Evolutionary conservation across 2,888 invertebrate genomes (phyloP).

Genomic region (Perithous albicinctus): DNA sequence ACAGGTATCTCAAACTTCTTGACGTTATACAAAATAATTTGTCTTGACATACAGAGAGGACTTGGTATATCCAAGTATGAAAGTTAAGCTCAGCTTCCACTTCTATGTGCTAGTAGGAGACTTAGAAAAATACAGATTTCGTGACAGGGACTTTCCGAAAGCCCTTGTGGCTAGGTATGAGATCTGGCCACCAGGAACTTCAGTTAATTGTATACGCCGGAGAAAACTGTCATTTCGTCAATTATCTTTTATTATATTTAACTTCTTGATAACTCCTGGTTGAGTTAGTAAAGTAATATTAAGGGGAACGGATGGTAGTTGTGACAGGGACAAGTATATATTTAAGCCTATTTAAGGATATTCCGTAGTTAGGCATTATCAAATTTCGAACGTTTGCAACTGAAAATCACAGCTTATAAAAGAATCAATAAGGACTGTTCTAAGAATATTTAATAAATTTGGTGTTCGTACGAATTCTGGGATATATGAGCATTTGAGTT

Average conservation of each 20-base stretch:
- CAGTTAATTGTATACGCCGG: background rate
- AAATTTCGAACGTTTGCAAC: no score
- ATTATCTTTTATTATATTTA: background rate
- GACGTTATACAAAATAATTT: background rate
- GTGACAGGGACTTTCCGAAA: conserved; percentile 7
- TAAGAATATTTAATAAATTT: no score
- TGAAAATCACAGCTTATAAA: no score
- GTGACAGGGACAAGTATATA: no score
- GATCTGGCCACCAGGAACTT: background rate
- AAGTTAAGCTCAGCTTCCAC: background rate
- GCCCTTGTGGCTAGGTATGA: background rate
- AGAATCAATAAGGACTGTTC: no score
- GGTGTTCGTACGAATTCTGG: no score
- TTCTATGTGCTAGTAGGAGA: background rate
- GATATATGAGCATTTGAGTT: no score
- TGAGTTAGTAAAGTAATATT: background rate
- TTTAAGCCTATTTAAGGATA: no score
- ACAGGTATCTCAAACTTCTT: background rate
- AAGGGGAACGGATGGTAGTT: no score
- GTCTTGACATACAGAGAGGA: background rate
- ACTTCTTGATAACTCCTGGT: conserved; percentile 26
- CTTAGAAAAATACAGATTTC: background rate
- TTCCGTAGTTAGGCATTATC: no score
- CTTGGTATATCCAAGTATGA: background rate
- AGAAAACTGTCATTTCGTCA: background rate